Percentiles rank a stretch among this genome's conserved stretches.
Conservation (phyloP, 2,797 vertebrate genomes). For the Oreochromis mossambicus region DNA sequence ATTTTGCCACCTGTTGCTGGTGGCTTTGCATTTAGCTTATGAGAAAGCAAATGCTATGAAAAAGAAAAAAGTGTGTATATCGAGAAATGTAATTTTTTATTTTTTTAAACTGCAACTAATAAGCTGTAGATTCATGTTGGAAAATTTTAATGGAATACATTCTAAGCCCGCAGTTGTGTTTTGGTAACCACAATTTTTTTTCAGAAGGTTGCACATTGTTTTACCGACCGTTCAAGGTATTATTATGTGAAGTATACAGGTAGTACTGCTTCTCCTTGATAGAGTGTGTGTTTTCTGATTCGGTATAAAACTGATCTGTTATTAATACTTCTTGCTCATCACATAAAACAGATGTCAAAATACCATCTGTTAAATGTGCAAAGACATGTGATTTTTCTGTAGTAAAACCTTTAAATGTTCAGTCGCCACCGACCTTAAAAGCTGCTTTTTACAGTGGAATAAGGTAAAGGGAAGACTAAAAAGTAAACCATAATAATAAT, state of each 20-base stretch:
- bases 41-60: not conserved
- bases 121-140: not conserved
- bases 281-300: not conserved
- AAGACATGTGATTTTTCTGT: not conserved
- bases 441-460: not conserved
- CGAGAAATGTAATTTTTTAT: not conserved
- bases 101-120: not conserved
- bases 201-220: not conserved
- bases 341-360: not conserved
- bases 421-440: not conserved
- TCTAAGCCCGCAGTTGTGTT: not conserved
- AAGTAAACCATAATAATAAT: too few species aligned
- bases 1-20: too few species aligned
- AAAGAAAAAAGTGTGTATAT: not conserved
- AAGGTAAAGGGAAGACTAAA: not conserved
- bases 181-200: not conserved
- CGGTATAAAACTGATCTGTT: not conserved
- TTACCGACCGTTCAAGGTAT: not conserved
- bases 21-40: too few species aligned
- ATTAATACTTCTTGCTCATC: not conserved
- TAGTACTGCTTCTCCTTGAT: not conserved
- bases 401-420: not conserved
- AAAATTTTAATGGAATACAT: not conserved
- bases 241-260: not conserved
- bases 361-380: not conserved